phyloP scores from a whole-genome alignment of 2,113 vertebrate genomes.

The Chrysochloris asiatica region DNA sequence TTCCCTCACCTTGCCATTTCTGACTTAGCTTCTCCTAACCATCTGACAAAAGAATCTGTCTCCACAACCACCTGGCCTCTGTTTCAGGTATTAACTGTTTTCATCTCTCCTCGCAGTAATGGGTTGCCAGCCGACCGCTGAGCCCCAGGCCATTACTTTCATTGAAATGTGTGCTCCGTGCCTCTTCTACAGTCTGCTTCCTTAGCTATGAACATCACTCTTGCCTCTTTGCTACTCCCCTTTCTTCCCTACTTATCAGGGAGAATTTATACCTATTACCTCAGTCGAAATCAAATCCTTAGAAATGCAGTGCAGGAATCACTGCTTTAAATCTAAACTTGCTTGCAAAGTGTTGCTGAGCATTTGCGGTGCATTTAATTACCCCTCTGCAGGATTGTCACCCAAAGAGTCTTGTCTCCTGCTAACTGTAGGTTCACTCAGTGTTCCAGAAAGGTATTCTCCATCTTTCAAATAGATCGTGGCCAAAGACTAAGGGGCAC shows the following conservation, averaged over 20 bases:
- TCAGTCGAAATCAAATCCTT: not conserved
- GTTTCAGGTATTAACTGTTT: constrained; percentile 62
- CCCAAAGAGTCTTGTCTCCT: not conserved
- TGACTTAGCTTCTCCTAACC: not conserved
- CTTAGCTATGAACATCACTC: not conserved
- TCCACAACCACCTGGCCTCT: constrained; percentile 14
- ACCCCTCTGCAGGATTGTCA: not conserved
- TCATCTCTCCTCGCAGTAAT: not conserved
- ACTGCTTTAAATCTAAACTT: not conserved
- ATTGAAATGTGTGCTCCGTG: constrained; percentile 5
- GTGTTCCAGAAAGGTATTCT: not conserved
- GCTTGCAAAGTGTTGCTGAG: not conserved
- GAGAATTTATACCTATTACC: constrained; percentile 22
- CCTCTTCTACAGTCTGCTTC: not conserved
- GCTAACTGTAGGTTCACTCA: not conserved
- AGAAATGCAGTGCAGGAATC: not conserved
- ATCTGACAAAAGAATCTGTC: constrained; percentile 30
- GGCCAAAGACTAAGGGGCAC: not conserved
- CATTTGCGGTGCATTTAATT: not conserved
- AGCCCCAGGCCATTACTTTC: not conserved
- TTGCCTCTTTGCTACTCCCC: not conserved
- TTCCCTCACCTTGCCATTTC: constrained; percentile 41
- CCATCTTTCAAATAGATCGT: not conserved
- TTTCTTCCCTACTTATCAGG: not conserved
- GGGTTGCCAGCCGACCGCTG: constrained; percentile 43